Percentiles rank a stretch among this genome's conserved stretches.
phyloP scores from a whole-genome alignment of 1,140 invertebrate species.

The Papilio dardanus region DNA sequence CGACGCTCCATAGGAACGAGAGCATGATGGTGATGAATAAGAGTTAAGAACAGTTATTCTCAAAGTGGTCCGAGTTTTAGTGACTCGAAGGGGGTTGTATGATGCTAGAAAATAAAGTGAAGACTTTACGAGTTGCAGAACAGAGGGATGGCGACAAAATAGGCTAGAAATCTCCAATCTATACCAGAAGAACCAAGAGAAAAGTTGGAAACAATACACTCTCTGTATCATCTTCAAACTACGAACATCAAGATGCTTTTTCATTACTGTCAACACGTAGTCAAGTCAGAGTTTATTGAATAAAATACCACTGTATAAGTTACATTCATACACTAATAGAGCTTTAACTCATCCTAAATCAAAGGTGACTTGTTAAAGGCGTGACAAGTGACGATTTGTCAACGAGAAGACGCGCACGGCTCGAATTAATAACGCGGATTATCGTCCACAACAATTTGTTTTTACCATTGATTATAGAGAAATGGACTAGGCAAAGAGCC shows the following conservation, averaged over 20 bases:
- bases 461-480: not conserved
- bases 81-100: too few relatives aligned
- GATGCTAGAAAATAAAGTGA: too few relatives aligned
- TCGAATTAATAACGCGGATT: constrained; percentile 47
- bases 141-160: too few relatives aligned
- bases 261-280: not conserved
- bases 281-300: not conserved
- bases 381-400: constrained; percentile 48
- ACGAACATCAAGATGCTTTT: not conserved
- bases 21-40: too few relatives aligned
- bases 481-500: not conserved
- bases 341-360: constrained; percentile 1
- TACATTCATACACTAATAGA: not conserved
- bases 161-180: not conserved
- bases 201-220: not conserved
- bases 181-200: not conserved
- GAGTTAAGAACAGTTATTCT: too few relatives aligned
- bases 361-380: constrained; percentile 5
- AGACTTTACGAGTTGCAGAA: too few relatives aligned
- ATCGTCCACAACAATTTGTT: constrained; percentile 43
- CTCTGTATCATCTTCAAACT: not conserved
- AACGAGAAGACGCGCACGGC: constrained; percentile 22
- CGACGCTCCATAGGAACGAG: too few relatives aligned
- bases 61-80: too few relatives aligned
- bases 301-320: not conserved